Conservation (phyloP, 2,797 vertebrate genomes). For the Enteromius paludinosus region DNA sequence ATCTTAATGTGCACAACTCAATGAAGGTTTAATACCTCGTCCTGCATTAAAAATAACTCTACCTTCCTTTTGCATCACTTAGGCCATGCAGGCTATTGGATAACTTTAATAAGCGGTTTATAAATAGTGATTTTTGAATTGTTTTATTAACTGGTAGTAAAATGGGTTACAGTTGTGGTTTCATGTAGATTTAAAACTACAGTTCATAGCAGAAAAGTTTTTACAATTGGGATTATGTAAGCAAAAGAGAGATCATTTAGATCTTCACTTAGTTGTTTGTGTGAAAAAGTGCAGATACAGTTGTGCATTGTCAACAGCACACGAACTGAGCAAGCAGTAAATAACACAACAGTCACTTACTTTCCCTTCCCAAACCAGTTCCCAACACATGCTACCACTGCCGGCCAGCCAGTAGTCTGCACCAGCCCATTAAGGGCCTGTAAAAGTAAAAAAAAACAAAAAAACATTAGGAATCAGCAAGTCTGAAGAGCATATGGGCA, state of each 20-base stretch:
- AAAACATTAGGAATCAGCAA: constrained; percentile 8
- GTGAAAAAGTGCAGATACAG: not conserved
- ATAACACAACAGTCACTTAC: constrained; percentile 77
- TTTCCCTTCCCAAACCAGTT: constrained; percentile 99
- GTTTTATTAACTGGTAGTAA: not conserved
- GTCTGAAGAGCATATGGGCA: not conserved
- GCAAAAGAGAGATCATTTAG: not conserved
- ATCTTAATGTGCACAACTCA: not conserved
- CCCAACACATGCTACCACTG: constrained; percentile 91
- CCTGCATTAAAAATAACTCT: not conserved
- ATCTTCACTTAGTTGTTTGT: not conserved
- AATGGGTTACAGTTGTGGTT: not conserved
- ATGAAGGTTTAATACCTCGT: not conserved
- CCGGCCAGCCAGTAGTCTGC: constrained; percentile 95
- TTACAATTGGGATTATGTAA: no score
- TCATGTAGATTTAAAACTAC: not conserved
- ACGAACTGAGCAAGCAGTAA: not conserved
- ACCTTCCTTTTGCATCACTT: not conserved
- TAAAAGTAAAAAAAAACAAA: not conserved
- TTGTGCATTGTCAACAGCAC: constrained; percentile 63
- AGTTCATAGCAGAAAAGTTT: not conserved
- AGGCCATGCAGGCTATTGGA: not conserved
- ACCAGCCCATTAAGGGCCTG: constrained; percentile 91
- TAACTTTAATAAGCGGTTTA: not conserved
- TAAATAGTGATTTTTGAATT: no score